Evolutionary conservation across 2,797 vertebrate genomes (phyloP), one percentile per base, ranked within the genome.

Genomic region (Pseudopleuronectes americanus): DNA sequence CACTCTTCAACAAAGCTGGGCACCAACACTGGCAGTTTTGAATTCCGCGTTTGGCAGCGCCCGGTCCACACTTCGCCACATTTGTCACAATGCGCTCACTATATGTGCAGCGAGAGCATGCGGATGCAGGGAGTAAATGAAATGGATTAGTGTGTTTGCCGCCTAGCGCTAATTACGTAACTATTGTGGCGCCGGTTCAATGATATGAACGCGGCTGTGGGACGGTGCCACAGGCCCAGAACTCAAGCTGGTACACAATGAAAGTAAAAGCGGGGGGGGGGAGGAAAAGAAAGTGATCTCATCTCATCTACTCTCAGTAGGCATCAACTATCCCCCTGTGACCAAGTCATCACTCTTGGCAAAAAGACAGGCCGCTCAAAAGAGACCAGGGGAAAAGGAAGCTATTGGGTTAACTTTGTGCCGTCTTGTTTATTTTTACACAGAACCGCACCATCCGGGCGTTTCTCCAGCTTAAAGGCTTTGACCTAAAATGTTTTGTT

Each of bases 141-240:
- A 80, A 87, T 59, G 58, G 76, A 88, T 89, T 68, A 62, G 38
- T 64, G 76, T 81, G 76, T 85, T 89, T 51, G 57, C 66, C 57
- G 45, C 65, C 81, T 41, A 52, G 64, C 75, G 71, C 84, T 92
- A 84, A 91, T 92, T 89, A 87, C 68, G 84, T 85, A 86, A 85
- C 73, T 76, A 75, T 74, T 82, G 71, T 76, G 85, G 74, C 31
- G 9, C 58, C 68, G 74, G 24, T 79, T 84, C 80, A 88, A 66
- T 85, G 82, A 76, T 71, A 86, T 60, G 64, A 74, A 64, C 56
- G 59, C 71, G 58, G 73, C 16, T 68, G 36, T 74, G 57, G 79
- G 79, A 79, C 73, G n/a, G 60, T 80, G 81, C 83, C 82, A 83
- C 68, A 0, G 65, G 58, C 64, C 79, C 74, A 56, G 57, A 81